Conservation (phyloP, 2,888 invertebrate species). For the Leptinotarsa rubiginosa region DNA sequence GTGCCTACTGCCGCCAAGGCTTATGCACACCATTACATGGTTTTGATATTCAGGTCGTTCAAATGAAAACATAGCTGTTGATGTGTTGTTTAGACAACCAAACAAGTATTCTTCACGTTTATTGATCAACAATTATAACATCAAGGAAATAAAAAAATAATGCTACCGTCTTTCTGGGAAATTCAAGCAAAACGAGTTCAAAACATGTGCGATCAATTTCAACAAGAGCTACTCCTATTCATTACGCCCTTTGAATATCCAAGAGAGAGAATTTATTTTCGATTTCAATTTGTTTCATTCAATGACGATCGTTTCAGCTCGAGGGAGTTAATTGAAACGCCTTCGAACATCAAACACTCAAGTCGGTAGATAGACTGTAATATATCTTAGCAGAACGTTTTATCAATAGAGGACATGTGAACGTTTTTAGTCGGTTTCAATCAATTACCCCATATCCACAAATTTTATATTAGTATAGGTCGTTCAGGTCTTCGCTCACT, state of each 20-base stretch:
- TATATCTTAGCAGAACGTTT: neutral
- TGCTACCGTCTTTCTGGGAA: neutral
- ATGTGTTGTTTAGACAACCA: neutral
- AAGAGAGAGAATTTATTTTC: neutral
- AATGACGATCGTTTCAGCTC: neutral
- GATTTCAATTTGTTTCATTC: constrained; percentile 1
- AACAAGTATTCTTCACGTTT: neutral
- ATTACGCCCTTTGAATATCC: neutral
- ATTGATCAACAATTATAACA: neutral
- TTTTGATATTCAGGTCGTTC: too few species aligned
- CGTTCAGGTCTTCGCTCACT: too few species aligned
- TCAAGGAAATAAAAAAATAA: neutral
- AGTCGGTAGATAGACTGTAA: neutral
- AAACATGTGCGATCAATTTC: neutral
- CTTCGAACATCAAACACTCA: constrained; percentile 2
- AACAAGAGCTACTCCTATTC: neutral
- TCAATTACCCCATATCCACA: too few species aligned
- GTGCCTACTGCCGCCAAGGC: too few species aligned
- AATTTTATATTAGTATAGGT: too few species aligned
- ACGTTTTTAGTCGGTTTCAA: too few species aligned
- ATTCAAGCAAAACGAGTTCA: neutral
- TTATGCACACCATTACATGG: too few species aligned
- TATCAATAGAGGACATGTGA: too few species aligned
- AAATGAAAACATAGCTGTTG: too few species aligned
- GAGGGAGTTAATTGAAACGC: constrained; percentile 3